Base-by-base conservation (phyloP, 2,113 vertebrate genomes). In the Orycteropus afer region DNA sequence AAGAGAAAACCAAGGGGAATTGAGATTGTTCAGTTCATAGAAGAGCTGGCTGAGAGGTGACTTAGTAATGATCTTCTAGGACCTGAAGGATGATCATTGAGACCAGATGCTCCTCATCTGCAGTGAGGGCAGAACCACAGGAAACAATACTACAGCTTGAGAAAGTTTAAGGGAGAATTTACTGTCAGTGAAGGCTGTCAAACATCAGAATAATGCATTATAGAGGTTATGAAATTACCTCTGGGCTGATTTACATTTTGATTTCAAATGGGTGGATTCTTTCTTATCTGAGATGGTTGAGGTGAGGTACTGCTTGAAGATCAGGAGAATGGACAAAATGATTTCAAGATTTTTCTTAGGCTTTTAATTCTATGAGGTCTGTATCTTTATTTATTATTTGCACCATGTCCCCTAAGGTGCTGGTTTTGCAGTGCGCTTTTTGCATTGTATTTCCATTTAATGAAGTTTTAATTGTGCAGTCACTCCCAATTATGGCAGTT, bases 61-160 rank as follows among this genome's bases (percentile, higher is more conserved):
- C 29, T 95, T 95, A 93, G 22, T 95, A 96, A 96, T 94, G 51
- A 86, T 93, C 94, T 96, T 97, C 83, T 63, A 92, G 93, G 94
- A 96, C 79, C 86, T 96, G 73, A 95, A 94, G 76, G 89, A 81
- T 78, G 93, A 76, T 96, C 86, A 94, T 97, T 96, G 92, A 69
- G 80, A 87, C 95, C 95, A 96, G 93, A 94, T 97, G 93, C 76
- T 95, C 63, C 51, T 63, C 91, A 94, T 96, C 74, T 96, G 95
- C 86, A 96, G 73, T 88, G 67, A 86, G 91, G 82, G 86, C 37
- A n/a, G 85, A 93, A 74, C 67, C 86, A 92, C 63, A 91, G 95
- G 83, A 95, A 95, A 96, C 80, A 63, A 93, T 45, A 93, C 40
- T 83, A 82, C 76, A 95, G 86, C 63, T 89, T 80, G 78, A 95